A percentile compares a stretch with the other conserved stretches of the same genome.
phyloP scores from a whole-genome alignment of 2,888 invertebrate genomes.

The Drosophila mercatorum region DNA sequence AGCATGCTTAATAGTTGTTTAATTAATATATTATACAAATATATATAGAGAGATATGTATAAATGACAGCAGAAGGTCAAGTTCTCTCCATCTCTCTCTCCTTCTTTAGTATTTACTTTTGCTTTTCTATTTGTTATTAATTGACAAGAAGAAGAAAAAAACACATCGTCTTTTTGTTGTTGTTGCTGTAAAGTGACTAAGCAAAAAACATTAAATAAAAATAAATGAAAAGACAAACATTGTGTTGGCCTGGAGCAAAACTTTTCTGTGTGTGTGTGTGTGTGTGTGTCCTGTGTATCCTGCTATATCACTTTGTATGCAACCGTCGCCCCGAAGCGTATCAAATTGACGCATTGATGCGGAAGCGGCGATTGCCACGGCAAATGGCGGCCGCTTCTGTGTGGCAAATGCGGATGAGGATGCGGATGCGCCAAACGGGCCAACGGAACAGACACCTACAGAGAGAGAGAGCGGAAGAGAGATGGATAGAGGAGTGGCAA shows the following conservation, averaged over 20 bases:
- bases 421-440: constrained; percentile 48
- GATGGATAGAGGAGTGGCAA: not conserved
- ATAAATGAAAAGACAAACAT: constrained; percentile 27
- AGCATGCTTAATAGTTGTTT: not conserved
- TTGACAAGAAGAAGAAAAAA: constrained; percentile 43
- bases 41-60: not conserved
- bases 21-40: constrained; percentile 1
- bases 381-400: constrained; percentile 27
- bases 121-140: constrained; percentile 43
- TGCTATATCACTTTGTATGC: constrained; percentile 60
- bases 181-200: constrained; percentile 55
- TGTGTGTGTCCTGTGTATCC: constrained; percentile 16
- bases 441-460: constrained; percentile 4
- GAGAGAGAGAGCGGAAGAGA: not conserved
- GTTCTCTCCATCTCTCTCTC: not conserved
- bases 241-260: constrained; percentile 2
- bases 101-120: constrained; percentile 8
- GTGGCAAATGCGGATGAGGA: constrained; percentile 45
- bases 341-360: constrained; percentile 78
- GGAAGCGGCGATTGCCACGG: constrained; percentile 81
- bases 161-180: not conserved
- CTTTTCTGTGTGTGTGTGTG: constrained; percentile 4
- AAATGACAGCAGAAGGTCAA: constrained; percentile 4
- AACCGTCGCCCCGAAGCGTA: constrained; percentile 57
- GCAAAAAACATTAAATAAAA: constrained; percentile 57